Evolutionary conservation across 2,797 vertebrate species (phyloP), one percentile per base, ranked within the genome.

Genomic region (Falco cherrug): DNA sequence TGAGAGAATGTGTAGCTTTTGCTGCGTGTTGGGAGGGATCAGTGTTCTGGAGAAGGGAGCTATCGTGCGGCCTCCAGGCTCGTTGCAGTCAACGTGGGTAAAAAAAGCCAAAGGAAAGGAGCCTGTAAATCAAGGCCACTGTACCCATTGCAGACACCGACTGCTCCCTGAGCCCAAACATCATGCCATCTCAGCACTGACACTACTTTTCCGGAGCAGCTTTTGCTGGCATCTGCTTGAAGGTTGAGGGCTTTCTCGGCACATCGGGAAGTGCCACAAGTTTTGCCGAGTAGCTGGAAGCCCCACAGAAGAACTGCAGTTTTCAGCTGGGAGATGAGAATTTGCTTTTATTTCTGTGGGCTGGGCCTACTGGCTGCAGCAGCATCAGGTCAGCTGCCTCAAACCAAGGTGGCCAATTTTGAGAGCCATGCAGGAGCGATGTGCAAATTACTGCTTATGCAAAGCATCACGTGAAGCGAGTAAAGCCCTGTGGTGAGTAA

Each of bases 21-120:
- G 70, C 63, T 31, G 37, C 0, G 0, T 0, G 0, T 43, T 4
- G 1, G 1, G 9, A 61, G 6, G 8, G 13, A 64, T 10, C 19
- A 83, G 9, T 31, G 15, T 9, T 28, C 59, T 53, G 28, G 88
- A 8, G 48, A 74, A 74, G 48, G 31, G 60, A 89, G 45, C 28
- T 21, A 13, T 11, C 0, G 0, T 7, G 6, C 33, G 3, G 3
- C 31, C 31, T 78, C 53, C 41, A 13, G 10, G 31, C 37, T 87
- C 3, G 3, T 35, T 51, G n/a, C 10, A 20, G 35, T 33, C 61
- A 79, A 56, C 11, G 51, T 61, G n/a, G 31, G 14, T 45, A 37
- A 61, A 81, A 54, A 89, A 70, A 11, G 2, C 11, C 31, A 76
- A 73, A 56, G 53, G 56, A 68, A 78, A 76, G 10, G 19, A 95